Evolutionary conservation across 2,888 invertebrate species (phyloP).

Genomic region (Bellardia bayeri): DNA sequence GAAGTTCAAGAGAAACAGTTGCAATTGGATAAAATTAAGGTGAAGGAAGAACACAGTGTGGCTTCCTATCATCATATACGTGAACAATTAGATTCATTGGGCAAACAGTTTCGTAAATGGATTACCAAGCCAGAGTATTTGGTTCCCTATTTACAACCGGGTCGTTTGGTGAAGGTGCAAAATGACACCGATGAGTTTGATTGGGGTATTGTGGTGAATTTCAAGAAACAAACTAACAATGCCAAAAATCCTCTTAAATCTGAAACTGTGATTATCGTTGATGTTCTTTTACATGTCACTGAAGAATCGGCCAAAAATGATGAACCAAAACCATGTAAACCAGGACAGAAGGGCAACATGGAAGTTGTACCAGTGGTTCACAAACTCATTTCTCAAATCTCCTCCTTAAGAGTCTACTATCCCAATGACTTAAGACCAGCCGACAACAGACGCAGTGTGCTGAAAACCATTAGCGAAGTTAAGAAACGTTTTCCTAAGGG

Average conservation of each 20-base stretch:
- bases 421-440: constrained; percentile 94
- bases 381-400: constrained; percentile 92
- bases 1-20: constrained; percentile 87
- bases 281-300: constrained; percentile 92
- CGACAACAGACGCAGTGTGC: constrained; percentile 93
- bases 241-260: constrained; percentile 85
- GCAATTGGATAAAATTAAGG: constrained; percentile 87
- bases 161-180: constrained; percentile 95
- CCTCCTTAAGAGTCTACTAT: constrained; percentile 94
- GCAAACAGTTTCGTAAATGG: constrained; percentile 90
- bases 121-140: constrained; percentile 94
- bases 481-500: constrained; percentile 95
- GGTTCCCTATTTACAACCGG: constrained; percentile 97
- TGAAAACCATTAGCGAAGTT: constrained; percentile 94
- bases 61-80: constrained; percentile 94
- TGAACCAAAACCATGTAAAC: constrained; percentile 89
- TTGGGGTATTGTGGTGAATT: constrained; percentile 98
- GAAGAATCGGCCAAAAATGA: constrained; percentile 86
- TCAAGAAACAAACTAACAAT: constrained; percentile 88
- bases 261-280: constrained; percentile 87
- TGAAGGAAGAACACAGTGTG: constrained; percentile 91
- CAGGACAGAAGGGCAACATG: constrained; percentile 87
- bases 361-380: constrained; percentile 95
- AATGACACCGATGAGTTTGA: constrained; percentile 94
- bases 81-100: constrained; percentile 90